Base-by-base conservation (phyloP, 1,140 invertebrate genomes). In the Drosophila novamexicana region DNA sequence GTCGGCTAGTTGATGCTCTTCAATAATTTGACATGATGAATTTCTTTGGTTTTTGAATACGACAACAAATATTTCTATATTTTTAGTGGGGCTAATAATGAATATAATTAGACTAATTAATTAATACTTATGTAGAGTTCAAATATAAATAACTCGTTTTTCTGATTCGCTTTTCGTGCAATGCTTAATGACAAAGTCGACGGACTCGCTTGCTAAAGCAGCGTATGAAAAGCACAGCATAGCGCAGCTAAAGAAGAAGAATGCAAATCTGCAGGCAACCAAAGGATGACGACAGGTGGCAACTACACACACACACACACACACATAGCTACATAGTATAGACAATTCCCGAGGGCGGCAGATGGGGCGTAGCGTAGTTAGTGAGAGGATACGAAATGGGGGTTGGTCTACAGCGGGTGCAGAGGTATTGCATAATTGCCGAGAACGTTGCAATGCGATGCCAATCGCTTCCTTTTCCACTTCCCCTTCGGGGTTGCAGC, bases 361-460 rank as follows among this genome's bases (percentile, higher is more conserved):
- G 49, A 64, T 64, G 50, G 58, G 59, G 52, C 59, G 61, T 49
- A 22, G 32, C 32, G 9, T 6, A 14, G 12, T n/a, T 22, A 49
- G 37, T 9, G 18, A 5, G 8, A 12, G 14, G 14, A 32, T 14
- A 6, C 6, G 14, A 9, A 2, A 34, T 29, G 14, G 7, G 37
- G 9, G n/a, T 36, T 8, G 8, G 37, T 40, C n/a, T n/a, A n/a
- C 40, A n/a, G 40, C 40, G 40, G n/a, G 40, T 42, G n/a, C 40
- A 7, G 40, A 22, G 40, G 5, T 45, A 29, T 73, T 73, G 70
- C 65, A 74, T 63, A 74, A 74, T 74, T 70, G 71, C 40, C 70
- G 75, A 74, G 75, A 77, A 77, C 72, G 36, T 75, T 49, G 65
- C 71, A 75, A 58, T 40, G 45, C 53, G 62, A 63, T 74, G 54